Conservation (phyloP, 2,888 invertebrate genomes). For the Cheilosia vernalis region DNA sequence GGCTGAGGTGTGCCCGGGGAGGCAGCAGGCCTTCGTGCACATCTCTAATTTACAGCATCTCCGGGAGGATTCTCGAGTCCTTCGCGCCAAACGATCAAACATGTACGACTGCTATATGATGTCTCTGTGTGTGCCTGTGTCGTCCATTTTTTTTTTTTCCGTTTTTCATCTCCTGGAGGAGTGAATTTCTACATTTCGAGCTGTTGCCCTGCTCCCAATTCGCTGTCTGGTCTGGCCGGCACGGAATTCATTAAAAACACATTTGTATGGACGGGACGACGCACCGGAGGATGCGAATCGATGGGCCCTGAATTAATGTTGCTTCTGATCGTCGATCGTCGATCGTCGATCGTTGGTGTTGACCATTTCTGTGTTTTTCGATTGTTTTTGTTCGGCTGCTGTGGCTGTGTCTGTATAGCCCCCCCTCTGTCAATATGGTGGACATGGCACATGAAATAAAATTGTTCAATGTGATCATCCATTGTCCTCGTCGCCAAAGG, state of each 20-base stretch:
- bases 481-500: constrained; percentile 63
- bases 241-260: constrained; percentile 73
- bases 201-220: constrained; percentile 69
- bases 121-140: background rate
- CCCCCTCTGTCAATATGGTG: constrained; percentile 54
- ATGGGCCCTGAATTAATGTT: constrained; percentile 67
- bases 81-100: constrained; percentile 64
- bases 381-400: constrained; percentile 25
- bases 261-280: constrained; percentile 66
- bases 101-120: constrained; percentile 40
- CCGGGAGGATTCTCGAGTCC: constrained; percentile 42
- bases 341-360: constrained; percentile 39
- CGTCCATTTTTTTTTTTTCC: constrained; percentile 20
- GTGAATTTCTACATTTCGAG: constrained; percentile 66
- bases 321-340: constrained; percentile 48
- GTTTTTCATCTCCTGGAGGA: constrained; percentile 44
- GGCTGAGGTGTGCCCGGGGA: background rate
- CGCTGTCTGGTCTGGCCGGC: constrained; percentile 41
- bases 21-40: constrained; percentile 56
- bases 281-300: constrained; percentile 50
- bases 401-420: constrained; percentile 2
- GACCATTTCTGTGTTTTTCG: constrained; percentile 42
- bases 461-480: constrained; percentile 73
- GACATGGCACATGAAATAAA: constrained; percentile 74
- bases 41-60: constrained; percentile 74